Evolutionary conservation across 1,140 invertebrate species (phyloP), one percentile per base, ranked within the genome.

Genomic region (Heliconius eleuchia): DNA sequence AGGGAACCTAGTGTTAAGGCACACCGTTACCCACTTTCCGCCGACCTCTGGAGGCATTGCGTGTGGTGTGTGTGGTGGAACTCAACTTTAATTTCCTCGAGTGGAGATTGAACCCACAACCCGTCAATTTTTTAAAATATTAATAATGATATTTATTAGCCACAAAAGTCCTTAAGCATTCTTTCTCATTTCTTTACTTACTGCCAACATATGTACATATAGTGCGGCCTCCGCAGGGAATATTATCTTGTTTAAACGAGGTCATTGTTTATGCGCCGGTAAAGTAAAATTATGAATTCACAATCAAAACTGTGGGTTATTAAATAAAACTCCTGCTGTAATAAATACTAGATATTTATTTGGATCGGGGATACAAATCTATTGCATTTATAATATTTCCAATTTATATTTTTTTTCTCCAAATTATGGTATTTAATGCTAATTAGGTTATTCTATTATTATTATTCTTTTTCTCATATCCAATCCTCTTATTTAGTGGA

Each of bases 191-290:
- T 11, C n/a, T 73, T 73, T 46, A 23, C 42, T 73, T 73, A n/a
- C 23, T 73, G 23, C 4, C 16, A 19, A 4, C 50, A 52, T 19
- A 52, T 52, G 50, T 52, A 52, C 37, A 73, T 73, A 73, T 3
- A 46, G 11, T 11, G 7, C 37, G n/a, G 1, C 46, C 72, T 66
- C 30, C 60, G 23, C 60, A 27, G 60, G 60, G 60, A 66, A 27
- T 57, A 57, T 66, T 66, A 66, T 66, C 60, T 66, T 66, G 60
- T 66, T 66, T 66, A 66, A 66, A 66, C 60, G 60, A 66, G 60
- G 60, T 30, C 60, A 66, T 27, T 16, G 60, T 30, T 66, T 66
- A 66, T 66, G 60, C 13, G 11, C 19, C 60, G n/a, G 4, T 16
- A 27, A 66, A 66, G 60, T 11, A 5, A 66, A 30, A 66, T 30